phyloP scores from a whole-genome alignment of 1,140 invertebrate genomes.

The Zaprionus vittiger region DNA sequence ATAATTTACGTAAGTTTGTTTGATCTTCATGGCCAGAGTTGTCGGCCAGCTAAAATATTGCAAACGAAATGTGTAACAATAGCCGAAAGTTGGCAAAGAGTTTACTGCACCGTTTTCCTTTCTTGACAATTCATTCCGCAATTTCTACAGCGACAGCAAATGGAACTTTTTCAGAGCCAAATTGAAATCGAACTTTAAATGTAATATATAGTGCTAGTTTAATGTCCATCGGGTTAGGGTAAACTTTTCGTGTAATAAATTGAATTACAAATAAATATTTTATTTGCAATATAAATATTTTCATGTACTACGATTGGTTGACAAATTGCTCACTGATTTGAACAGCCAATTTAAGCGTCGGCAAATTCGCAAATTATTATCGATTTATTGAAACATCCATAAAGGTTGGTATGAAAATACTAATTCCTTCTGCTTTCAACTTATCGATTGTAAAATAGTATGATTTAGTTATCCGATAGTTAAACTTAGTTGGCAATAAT shows the following conservation, averaged over 20 bases:
- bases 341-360: neutral
- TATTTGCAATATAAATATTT: neutral
- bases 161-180: neutral
- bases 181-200: constrained; percentile 6
- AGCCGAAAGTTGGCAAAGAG: constrained; percentile 12
- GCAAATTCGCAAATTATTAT: neutral
- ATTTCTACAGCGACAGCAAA: neutral
- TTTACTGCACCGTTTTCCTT: neutral
- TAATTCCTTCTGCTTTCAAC: neutral
- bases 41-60: neutral
- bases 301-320: neutral
- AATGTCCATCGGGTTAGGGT: neutral
- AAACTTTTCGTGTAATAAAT: neutral
- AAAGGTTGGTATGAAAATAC: neutral
- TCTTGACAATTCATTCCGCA: neutral
- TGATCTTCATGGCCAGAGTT: neutral
- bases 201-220: neutral
- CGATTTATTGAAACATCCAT: neutral
- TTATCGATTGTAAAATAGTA: neutral
- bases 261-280: neutral
- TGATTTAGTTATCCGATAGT: neutral
- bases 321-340: neutral
- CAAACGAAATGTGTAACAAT: constrained; percentile 9
- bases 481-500: neutral
- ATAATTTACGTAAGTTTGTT: constrained; percentile 11